Evolutionary conservation across 2,797 vertebrate species (phyloP), one percentile per base, ranked within the genome.

Genomic region (Dryobates pubescens): DNA sequence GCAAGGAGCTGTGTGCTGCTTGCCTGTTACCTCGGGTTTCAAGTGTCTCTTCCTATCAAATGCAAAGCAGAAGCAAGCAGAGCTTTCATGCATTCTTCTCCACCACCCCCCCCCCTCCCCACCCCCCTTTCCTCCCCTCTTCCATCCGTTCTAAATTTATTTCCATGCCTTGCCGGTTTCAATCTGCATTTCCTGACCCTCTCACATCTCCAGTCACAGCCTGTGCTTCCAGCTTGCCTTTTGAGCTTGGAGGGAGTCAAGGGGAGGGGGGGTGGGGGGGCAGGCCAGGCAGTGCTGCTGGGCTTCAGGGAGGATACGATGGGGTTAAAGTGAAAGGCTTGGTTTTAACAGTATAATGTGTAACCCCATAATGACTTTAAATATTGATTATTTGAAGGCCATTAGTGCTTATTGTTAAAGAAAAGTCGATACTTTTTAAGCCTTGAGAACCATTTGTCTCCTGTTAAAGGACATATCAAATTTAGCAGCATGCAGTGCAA

Each of bases 331-430:
- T 75, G 73, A 89, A 96, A 97, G 94, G 93, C 97, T 93, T 91
- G 72, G 84, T 82, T 96, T 97, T 97, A 97, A 94, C 95, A 79
- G 96, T 96, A 94, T 96, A 97, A 97, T 97, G 98, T 97, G 98
- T 98, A 98, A 96, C 98, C 98, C 98, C 98, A 96, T 98, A 98
- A 98, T 98, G 98, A 98, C 98, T 98, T 98, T 98, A 98, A 98
- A 98, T 98, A 98, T 99, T 98, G 98, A 99, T 99, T 98, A 98
- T 98, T 98, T 98, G 98, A 98, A 98, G 98, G 98, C 98, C 98
- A 98, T 99, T 99, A 99, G 98, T 98, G 97, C 98, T 98, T 98
- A 98, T 98, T 99, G 98, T 99, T 98, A 98, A 99, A 98, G 98
- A 98, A 98, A 98, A 98, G 98, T 99, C 98, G 96, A 99, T 99